Conservation (phyloP, 2,888 invertebrate species). For the Microdon myrmicae region DNA sequence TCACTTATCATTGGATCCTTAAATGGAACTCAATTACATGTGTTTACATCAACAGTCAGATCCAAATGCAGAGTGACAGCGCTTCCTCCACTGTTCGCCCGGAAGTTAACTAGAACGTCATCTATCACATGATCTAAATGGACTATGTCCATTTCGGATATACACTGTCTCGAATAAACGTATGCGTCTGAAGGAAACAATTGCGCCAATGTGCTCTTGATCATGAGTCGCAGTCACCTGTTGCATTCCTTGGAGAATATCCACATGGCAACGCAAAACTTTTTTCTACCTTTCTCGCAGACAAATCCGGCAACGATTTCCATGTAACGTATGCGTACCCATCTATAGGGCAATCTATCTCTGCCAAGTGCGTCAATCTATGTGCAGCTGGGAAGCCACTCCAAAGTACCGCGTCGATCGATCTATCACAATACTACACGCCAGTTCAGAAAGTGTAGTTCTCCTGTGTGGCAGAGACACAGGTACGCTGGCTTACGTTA, state of each 20-base stretch:
- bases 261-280: constrained; percentile 15
- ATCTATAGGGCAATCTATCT: constrained; percentile 32
- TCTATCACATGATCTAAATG: constrained; percentile 44
- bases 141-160: constrained; percentile 27
- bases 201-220: constrained; percentile 27
- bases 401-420: constrained; percentile 24
- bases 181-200: constrained; percentile 21
- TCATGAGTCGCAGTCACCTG: constrained; percentile 35
- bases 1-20: constrained; percentile 27
- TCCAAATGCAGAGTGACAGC: constrained; percentile 24
- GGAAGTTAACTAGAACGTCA: constrained; percentile 44
- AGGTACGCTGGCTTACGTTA: constrained; percentile 36
- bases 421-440: constrained; percentile 34
- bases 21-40: constrained; percentile 48
- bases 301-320: constrained; percentile 21
- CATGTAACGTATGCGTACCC: constrained; percentile 27
- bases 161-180: constrained; percentile 9
- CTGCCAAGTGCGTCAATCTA: constrained; percentile 29
- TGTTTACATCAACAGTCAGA: constrained; percentile 37
- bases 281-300: constrained; percentile 10
- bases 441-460: background rate
- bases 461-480: background rate
- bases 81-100: constrained; percentile 23
- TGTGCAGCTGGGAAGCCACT: too few species aligned
- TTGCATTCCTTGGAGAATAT: constrained; percentile 43